Evolutionary conservation across 1,140 invertebrate genomes (phyloP).

Genomic region (Sitobion miscanthi): DNA sequence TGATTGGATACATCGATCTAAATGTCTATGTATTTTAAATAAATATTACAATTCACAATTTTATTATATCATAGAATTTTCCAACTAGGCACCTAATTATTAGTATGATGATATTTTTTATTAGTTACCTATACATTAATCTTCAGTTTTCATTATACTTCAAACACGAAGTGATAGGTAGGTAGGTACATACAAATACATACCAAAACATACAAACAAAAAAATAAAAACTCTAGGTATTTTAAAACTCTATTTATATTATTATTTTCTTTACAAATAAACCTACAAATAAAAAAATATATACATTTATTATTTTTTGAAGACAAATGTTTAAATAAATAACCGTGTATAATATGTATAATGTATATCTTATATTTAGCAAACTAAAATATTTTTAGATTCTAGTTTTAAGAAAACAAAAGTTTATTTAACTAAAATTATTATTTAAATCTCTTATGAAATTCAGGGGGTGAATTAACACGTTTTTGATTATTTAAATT

Average conservation of each 20-base stretch:
- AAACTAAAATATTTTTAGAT: not conserved
- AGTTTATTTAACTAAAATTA: not conserved
- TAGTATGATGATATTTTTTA: not conserved
- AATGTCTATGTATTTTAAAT: not conserved
- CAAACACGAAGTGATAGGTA: not conserved
- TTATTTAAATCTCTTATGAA: not conserved
- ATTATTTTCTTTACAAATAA: not conserved
- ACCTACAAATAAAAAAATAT: not conserved
- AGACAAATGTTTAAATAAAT: not conserved
- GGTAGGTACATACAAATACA: not conserved
- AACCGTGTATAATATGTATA: not conserved
- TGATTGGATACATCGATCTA: not conserved
- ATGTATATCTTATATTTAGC: not conserved
- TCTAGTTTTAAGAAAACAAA: not conserved
- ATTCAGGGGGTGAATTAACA: not conserved
- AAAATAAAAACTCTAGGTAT: not conserved
- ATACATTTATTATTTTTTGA: not conserved
- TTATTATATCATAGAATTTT: no score
- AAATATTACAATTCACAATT: no score
- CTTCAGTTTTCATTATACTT: not conserved
- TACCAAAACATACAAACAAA: not conserved
- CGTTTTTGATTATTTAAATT: not conserved
- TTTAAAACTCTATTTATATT: not conserved
- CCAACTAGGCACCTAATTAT: not conserved
- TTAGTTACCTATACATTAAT: not conserved